A percentile compares a stretch with the other conserved stretches of the same genome.
These are phyloP conservation scores for Gadus macrocephalus DNA, from an alignment of 2,113 vertebrate species.

Conservation along the genomic window DNA sequence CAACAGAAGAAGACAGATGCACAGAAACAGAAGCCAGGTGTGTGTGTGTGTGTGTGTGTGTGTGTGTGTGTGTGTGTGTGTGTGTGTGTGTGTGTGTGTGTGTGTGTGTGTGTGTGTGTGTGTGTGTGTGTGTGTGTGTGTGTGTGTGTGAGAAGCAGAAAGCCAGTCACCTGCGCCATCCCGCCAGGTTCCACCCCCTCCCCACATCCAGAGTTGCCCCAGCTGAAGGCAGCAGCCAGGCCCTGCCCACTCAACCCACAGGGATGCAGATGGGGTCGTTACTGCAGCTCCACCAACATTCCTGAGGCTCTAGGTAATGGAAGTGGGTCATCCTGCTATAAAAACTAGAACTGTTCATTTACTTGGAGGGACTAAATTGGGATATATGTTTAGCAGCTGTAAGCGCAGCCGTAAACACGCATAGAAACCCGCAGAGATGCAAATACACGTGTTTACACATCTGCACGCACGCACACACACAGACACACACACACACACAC, in stretches of 20 bases:
- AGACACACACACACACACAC: neutral
- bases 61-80: neutral
- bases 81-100: neutral
- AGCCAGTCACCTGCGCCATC: too few species aligned
- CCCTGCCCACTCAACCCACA: conserved; percentile 24
- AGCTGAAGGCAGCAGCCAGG: conserved; percentile 29
- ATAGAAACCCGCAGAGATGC: conserved; percentile 11
- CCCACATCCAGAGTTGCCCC: conserved; percentile 4
- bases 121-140: too few species aligned
- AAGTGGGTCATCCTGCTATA: conserved; percentile 54
- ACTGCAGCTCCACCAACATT: conserved; percentile 45
- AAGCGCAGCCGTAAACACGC: conserved; percentile 22
- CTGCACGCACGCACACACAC: neutral
- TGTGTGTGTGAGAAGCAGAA: too few species aligned
- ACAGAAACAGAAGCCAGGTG: neutral
- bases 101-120: too few species aligned
- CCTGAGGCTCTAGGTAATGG: conserved; percentile 48
- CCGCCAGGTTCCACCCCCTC: too few species aligned
- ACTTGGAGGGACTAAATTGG: conserved; percentile 31
- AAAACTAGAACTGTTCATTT: conserved; percentile 47
- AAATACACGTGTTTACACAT: conserved; percentile 5
- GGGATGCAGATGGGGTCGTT: conserved; percentile 28
- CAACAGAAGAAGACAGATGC: too few species aligned
- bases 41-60: neutral
- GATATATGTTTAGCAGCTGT: neutral